These are phyloP conservation scores for Rousettus leschenaultii DNA, from an alignment of 2,113 vertebrate species.

Conservation along the genomic window DNA sequence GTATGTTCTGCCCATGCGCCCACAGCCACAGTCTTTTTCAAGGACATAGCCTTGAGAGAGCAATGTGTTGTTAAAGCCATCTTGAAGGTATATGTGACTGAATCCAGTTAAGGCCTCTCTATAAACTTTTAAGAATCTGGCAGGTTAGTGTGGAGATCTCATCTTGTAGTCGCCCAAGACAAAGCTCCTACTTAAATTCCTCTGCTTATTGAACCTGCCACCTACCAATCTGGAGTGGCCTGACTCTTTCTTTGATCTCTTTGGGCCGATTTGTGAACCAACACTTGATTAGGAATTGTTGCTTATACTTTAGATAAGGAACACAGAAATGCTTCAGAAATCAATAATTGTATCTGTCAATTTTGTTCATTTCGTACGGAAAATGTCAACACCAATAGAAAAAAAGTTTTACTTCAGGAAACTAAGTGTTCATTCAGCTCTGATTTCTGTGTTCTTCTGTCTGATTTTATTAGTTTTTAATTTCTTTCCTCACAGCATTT, in stretches of 20 bases:
- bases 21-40: neutral
- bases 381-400: neutral
- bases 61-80: neutral
- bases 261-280: neutral
- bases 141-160: neutral
- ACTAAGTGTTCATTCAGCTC: neutral
- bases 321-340: neutral
- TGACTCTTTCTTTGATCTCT: neutral
- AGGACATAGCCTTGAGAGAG: neutral
- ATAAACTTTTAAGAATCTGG: neutral
- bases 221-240: neutral
- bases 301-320: neutral
- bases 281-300: neutral
- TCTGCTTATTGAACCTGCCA: neutral
- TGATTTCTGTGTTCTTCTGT: neutral
- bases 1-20: neutral
- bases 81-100: neutral
- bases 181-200: neutral
- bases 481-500: neutral
- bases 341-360: neutral
- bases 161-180: neutral
- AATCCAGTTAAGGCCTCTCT: neutral
- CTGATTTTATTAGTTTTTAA: neutral
- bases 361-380: slow-evolving; percentile 16
- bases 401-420: neutral